Base-by-base conservation (phyloP, 30 jellyfish, hydroid and myxozoan genomes). In the Turritopsis rubra region DNA sequence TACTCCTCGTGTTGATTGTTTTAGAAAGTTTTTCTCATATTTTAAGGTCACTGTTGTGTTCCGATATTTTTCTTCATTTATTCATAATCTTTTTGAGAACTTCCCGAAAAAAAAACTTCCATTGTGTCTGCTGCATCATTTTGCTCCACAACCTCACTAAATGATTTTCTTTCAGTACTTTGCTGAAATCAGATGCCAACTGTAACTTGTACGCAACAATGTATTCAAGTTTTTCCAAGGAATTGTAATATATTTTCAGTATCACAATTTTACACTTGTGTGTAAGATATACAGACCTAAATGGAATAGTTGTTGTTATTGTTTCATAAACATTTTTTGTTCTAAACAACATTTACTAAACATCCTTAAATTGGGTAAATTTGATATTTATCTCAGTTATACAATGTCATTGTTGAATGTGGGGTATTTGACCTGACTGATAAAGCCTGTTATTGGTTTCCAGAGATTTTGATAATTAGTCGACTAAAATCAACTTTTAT, bases 121-220 rank as follows among this genome's bases (percentile, higher is more conserved):
- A 68, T 68, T 68, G 77, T 23, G 31, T 23, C 77, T 68, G 77
- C 77, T 68, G 77, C 77, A 68, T 68, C 77, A 68, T 68, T 68
- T 68, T 68, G 30, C 77, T 8, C 1, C 60, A 27, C 30, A 68
- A 68, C 77, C 77, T 23, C 77, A n/a, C 30, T 68, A 7, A 7
- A 68, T 7, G 77, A 8, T 22, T 23, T 27, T 23, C 21, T 60
- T 60, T 60, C 19, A 27, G 13, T 41, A 41, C 60, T 41, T 41
- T n/a, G n/a, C n/a, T n/a, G n/a, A n/a, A n/a, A n/a, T n/a, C n/a
- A n/a, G n/a, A 41, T 41, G 13, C 60, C 60, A 41, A 41, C 60
- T 41, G 60, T 41, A 41, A 41, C 60, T 41, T 41, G 60, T 41
- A 41, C 13, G 13, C 60, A 41, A 41, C 9, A 41, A 3, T 41